Conservation (phyloP, 2,888 invertebrate species). For the Chrysomela aeneicollis region DNA sequence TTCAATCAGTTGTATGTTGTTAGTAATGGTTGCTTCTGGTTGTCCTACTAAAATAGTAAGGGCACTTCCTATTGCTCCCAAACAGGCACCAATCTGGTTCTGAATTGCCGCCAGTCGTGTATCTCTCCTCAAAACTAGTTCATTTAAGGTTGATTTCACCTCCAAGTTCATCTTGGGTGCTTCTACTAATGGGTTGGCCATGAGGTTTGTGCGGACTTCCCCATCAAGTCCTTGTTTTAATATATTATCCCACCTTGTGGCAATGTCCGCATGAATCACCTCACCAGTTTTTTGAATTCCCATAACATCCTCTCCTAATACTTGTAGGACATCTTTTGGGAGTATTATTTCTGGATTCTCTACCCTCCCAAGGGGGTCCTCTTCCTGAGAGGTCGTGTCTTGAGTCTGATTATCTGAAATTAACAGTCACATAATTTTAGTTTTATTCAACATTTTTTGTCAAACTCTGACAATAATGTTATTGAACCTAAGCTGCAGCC, state of each 20-base stretch:
- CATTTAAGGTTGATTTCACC: slow-evolving; percentile 1
- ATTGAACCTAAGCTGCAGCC: no score
- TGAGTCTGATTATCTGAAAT: no score
- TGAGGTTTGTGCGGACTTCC: not conserved
- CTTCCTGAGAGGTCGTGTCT: no score
- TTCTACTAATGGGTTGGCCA: not conserved
- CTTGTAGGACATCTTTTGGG: not conserved
- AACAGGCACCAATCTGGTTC: not conserved
- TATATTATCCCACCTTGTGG: not conserved
- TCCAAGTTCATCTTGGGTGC: not conserved
- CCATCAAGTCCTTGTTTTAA: not conserved
- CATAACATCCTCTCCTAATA: not conserved
- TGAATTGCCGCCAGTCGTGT: not conserved
- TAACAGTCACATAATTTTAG: not conserved
- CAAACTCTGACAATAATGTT: no score
- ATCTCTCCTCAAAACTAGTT: not conserved
- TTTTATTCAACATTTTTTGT: no score
- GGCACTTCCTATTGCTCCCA: not conserved
- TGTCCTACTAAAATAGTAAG: not conserved
- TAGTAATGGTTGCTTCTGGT: not conserved
- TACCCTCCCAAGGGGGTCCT: not conserved
- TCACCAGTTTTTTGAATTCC: not conserved
- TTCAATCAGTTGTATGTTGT: not conserved
- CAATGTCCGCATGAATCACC: not conserved
- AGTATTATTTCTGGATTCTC: not conserved